phyloP scores from a whole-genome alignment of 1,140 invertebrate genomes.

The Drosophila paulistorum region DNA sequence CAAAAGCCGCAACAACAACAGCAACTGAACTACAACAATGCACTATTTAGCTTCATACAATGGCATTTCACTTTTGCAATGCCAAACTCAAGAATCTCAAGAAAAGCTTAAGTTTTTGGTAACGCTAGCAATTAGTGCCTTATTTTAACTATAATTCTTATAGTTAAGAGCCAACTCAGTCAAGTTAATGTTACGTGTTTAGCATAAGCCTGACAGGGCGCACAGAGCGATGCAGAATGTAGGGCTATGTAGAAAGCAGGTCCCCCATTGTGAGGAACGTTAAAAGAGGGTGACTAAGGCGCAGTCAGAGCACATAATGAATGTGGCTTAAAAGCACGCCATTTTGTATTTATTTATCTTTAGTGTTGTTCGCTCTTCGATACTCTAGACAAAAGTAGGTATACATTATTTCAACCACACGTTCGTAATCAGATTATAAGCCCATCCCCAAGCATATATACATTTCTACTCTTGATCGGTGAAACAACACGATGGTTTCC shows the following conservation, averaged over 20 bases:
- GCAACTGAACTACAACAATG: conserved; percentile 17
- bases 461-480: too few species aligned
- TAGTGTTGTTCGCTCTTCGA: conserved; percentile 22
- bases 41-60: conserved; percentile 34
- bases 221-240: neutral
- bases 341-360: conserved; percentile 57
- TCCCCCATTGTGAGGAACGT: neutral
- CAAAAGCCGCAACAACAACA: conserved; percentile 1
- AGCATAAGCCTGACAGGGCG: conserved; percentile 28
- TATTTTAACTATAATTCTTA: conserved; percentile 48
- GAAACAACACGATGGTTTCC: too few species aligned
- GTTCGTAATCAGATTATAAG: too few species aligned
- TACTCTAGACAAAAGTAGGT: neutral
- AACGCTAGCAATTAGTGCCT: conserved; percentile 64
- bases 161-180: conserved; percentile 30
- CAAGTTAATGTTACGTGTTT: conserved; percentile 41
- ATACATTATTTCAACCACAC: neutral
- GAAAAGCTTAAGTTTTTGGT: conserved; percentile 44
- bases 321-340: conserved; percentile 54
- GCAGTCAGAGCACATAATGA: conserved; percentile 50
- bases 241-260: neutral
- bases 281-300: conserved; percentile 12
- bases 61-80: conserved; percentile 37
- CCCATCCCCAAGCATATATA: too few species aligned
- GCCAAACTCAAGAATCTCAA: conserved; percentile 45